Conservation (phyloP, 2,888 invertebrate species). For the Diogma glabrata region DNA sequence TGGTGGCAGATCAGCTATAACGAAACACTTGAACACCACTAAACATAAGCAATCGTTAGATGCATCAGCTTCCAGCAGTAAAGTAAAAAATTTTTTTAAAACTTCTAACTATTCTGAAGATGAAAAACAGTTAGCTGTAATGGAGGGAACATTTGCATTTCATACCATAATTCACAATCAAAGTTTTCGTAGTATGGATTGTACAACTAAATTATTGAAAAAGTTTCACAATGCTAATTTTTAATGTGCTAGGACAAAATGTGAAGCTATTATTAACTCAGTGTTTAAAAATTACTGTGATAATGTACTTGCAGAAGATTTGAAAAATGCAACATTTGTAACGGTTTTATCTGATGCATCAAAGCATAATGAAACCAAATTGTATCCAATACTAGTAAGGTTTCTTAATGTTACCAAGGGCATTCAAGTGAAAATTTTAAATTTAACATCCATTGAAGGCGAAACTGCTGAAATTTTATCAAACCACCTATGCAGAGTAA, state of each 20-base stretch:
- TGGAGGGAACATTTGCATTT: constrained; percentile 14
- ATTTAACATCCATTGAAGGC: not conserved
- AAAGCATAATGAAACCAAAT: constrained; percentile 19
- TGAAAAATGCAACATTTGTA: constrained; percentile 10
- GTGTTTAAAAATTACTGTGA: constrained; percentile 3
- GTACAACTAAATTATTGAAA: constrained; percentile 11
- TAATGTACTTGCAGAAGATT: not conserved
- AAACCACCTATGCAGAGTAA: constrained; percentile 12
- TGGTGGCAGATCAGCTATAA: too few species aligned
- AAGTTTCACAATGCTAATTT: constrained; percentile 13
- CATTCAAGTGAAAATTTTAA: constrained; percentile 4
- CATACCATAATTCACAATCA: constrained; percentile 14
- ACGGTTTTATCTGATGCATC: constrained; percentile 16
- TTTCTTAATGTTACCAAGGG: not conserved
- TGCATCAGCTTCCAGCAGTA: too few species aligned
- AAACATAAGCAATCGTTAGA: too few species aligned
- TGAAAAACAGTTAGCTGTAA: too few species aligned
- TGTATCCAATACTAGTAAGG: constrained; percentile 16
- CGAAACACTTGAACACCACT: too few species aligned
- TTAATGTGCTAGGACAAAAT: constrained; percentile 10
- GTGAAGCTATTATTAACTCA: not conserved
- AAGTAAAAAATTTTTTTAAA: too few species aligned
- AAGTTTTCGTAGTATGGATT: constrained; percentile 16
- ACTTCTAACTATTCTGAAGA: too few species aligned
- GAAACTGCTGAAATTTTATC: constrained; percentile 14